A percentile compares a stretch with the other conserved stretches of the same genome.
Evolutionary conservation across 2,888 invertebrate genomes (phyloP).

Genomic region (Cryptocephalus moraei): DNA sequence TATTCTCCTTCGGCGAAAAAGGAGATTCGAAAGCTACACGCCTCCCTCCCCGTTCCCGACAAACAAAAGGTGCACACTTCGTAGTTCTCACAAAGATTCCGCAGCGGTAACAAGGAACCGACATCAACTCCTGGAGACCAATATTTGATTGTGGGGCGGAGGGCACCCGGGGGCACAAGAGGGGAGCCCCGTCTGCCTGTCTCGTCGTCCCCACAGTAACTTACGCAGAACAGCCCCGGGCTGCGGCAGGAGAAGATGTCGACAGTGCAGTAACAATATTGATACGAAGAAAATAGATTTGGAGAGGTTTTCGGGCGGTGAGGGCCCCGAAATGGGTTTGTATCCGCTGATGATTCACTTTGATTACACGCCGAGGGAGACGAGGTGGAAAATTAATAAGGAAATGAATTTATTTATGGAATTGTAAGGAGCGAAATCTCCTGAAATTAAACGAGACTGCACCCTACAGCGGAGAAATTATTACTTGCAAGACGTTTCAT

Average conservation of each 20-base stretch:
- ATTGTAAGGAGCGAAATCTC: too few relatives aligned
- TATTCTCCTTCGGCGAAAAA: too few relatives aligned
- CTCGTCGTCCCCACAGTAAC: slow-evolving; percentile 6
- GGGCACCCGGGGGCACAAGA: slow-evolving; percentile 8
- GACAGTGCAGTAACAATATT: slow-evolving; percentile 11
- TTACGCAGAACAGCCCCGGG: slow-evolving; percentile 9
- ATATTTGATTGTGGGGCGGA: slow-evolving; percentile 17
- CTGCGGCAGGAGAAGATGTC: slow-evolving; percentile 9
- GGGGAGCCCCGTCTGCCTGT: slow-evolving; percentile 2
- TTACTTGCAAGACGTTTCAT: too few relatives aligned
- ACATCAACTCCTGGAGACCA: slow-evolving; percentile 13
- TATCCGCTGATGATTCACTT: too few relatives aligned
- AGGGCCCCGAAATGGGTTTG: background rate
- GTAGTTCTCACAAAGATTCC: background rate
- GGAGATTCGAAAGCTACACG: too few relatives aligned
- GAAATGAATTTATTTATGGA: too few relatives aligned
- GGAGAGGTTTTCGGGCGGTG: slow-evolving; percentile 7
- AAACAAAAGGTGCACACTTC: background rate
- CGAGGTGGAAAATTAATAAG: too few relatives aligned
- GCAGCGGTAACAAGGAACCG: slow-evolving; percentile 5
- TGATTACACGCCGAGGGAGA: too few relatives aligned
- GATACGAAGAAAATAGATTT: slow-evolving; percentile 15
- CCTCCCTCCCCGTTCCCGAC: background rate
- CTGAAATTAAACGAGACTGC: too few relatives aligned
- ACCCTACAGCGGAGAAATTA: too few relatives aligned